A percentile compares a stretch with the other conserved stretches of the same genome.
phyloP scores from a whole-genome alignment of 2,113 vertebrate genomes.

The Epinephelus fuscoguttatus region DNA sequence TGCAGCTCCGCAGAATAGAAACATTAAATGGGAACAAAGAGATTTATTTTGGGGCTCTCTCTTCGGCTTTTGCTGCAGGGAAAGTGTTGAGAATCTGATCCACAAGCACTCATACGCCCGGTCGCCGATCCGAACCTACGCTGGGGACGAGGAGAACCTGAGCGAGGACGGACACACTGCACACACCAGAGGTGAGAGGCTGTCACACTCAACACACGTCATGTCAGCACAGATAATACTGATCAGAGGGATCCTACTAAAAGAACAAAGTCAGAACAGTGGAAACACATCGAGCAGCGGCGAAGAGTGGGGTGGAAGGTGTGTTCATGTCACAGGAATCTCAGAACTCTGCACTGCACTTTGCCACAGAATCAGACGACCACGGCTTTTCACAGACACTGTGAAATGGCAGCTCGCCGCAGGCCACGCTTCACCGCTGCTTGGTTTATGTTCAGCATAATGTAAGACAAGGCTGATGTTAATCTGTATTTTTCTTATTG shows the following conservation, averaged over 20 bases:
- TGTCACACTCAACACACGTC: not conserved
- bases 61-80: constrained; percentile 87
- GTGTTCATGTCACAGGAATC: no score
- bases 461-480: no score
- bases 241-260: not conserved
- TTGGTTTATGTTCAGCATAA: no score
- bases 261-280: not conserved
- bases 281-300: no score
- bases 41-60: constrained; percentile 82
- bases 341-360: no score
- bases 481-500: no score
- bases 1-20: not conserved
- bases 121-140: constrained; percentile 96
- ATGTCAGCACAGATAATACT: not conserved
- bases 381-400: no score
- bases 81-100: constrained; percentile 98
- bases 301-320: no score
- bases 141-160: constrained; percentile 92
- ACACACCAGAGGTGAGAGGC: constrained; percentile 90
- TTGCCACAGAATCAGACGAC: no score
- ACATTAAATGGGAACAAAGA: constrained; percentile 51
- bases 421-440: no score
- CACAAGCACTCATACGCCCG: constrained; percentile 99
- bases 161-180: constrained; percentile 91
- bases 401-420: no score